A percentile compares a stretch with the other conserved stretches of the same genome.
phyloP scores from a whole-genome alignment of 2,113 vertebrate genomes.

The Catharus fuscescens region DNA sequence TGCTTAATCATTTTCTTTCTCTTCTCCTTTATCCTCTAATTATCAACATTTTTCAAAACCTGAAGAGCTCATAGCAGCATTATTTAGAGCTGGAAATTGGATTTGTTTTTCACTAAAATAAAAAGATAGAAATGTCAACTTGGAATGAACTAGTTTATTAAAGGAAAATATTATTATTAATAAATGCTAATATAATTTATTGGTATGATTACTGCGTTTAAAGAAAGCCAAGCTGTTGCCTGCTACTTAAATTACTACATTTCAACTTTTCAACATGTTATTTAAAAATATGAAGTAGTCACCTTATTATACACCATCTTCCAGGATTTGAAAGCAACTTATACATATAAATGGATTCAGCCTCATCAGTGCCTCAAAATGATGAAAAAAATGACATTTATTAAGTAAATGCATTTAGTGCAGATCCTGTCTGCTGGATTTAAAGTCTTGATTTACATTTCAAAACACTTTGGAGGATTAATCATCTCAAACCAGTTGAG shows the following conservation, averaged over 20 bases:
- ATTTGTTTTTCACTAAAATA: neutral
- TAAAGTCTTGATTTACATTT: slow-evolving; percentile 51
- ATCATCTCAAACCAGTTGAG: neutral
- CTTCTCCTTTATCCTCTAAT: neutral
- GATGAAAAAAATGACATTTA: neutral
- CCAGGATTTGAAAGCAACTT: neutral
- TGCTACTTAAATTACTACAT: neutral
- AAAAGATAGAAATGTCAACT: neutral
- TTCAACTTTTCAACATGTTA: neutral
- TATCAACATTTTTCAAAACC: neutral
- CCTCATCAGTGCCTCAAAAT: slow-evolving; percentile 31
- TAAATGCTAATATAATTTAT: slow-evolving; percentile 5
- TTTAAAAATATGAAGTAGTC: slow-evolving; percentile 24
- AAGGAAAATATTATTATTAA: neutral
- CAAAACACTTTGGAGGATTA: slow-evolving; percentile 29
- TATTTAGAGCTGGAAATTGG: slow-evolving; percentile 26
- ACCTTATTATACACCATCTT: slow-evolving; percentile 7
- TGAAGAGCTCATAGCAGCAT: fast-evolving
- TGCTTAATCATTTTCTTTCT: neutral
- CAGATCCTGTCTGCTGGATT: neutral
- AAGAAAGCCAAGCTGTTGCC: neutral
- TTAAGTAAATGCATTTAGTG: slow-evolving; percentile 1
- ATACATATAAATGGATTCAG: slow-evolving; percentile 14
- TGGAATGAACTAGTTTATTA: neutral
- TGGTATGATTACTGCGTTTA: neutral